Percentiles rank a stretch among this genome's conserved stretches.
Conservation (phyloP, 2,888 invertebrate species). For the Acanthacorydalis orientalis region DNA sequence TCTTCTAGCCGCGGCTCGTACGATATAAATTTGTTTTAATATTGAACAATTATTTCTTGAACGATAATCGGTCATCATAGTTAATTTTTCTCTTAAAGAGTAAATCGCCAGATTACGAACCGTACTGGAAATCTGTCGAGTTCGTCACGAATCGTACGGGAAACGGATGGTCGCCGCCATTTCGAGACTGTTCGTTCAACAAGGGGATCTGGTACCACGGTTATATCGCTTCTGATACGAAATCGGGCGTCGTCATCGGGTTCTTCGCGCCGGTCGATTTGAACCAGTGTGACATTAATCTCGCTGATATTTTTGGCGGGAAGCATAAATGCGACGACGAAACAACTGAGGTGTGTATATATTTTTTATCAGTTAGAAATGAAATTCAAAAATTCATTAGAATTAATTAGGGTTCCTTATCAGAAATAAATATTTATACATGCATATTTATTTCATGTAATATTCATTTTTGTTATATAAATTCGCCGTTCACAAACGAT, state of each 20-base stretch:
- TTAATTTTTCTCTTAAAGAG: no score
- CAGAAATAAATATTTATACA: no score
- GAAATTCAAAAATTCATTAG: no score
- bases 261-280: slow-evolving; percentile 34
- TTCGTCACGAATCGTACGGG: neutral
- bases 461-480: no score
- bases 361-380: neutral
- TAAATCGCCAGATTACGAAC: neutral
- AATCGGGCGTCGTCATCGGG: slow-evolving; percentile 15
- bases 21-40: no score
- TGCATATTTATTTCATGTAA: no score
- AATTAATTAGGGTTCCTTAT: no score
- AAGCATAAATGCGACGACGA: slow-evolving; percentile 38
- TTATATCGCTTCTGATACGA: slow-evolving; percentile 16
- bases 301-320: slow-evolving; percentile 50
- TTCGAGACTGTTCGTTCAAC: slow-evolving; percentile 23
- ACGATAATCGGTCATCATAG: no score
- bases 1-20: no score
- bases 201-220: slow-evolving; percentile 22
- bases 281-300: slow-evolving; percentile 54
- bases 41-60: no score
- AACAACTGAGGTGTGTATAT: slow-evolving; percentile 28
- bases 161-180: slow-evolving; percentile 23
- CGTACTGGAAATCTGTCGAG: slow-evolving; percentile 1
- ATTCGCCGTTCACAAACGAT: no score